phyloP scores from a whole-genome alignment of 2,797 vertebrate species.

The Clarias laeviceps region DNA sequence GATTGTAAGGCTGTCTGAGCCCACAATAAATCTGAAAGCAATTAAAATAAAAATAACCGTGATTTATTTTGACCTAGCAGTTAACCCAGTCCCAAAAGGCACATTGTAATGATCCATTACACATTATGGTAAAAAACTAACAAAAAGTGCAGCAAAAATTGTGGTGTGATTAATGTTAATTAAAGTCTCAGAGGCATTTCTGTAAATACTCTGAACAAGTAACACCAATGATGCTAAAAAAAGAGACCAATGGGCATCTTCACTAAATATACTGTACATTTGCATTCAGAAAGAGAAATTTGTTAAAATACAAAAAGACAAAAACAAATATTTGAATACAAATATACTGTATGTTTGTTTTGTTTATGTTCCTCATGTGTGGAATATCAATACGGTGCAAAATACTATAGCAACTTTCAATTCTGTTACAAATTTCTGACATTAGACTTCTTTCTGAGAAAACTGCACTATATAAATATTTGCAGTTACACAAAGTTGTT shows the following conservation, averaged over 20 bases:
- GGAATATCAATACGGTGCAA: neutral
- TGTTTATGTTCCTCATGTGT: neutral
- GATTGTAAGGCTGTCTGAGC: slow-evolving; percentile 86
- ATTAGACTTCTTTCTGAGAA: neutral
- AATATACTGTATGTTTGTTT: neutral
- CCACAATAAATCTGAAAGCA: slow-evolving; percentile 79
- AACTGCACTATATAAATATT: neutral
- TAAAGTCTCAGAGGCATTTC: slow-evolving; percentile 9
- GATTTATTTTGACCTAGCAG: neutral
- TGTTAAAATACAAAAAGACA: neutral
- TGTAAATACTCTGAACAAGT: neutral
- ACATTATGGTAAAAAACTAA: slow-evolving; percentile 11
- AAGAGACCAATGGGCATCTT: neutral
- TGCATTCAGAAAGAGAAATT: neutral
- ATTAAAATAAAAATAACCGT: slow-evolving; percentile 12
- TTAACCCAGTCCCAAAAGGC: slow-evolving; percentile 9
- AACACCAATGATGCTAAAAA: neutral
- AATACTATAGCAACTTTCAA: neutral
- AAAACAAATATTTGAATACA: neutral
- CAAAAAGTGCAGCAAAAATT: neutral
- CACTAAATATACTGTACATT: neutral
- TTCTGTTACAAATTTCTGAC: neutral
- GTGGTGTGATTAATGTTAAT: neutral
- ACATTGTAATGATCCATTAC: neutral
- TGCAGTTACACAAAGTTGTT: neutral